These are phyloP conservation scores for Neostethus bicornis DNA, from an alignment of 2,797 vertebrate species.

Conservation along the genomic window DNA sequence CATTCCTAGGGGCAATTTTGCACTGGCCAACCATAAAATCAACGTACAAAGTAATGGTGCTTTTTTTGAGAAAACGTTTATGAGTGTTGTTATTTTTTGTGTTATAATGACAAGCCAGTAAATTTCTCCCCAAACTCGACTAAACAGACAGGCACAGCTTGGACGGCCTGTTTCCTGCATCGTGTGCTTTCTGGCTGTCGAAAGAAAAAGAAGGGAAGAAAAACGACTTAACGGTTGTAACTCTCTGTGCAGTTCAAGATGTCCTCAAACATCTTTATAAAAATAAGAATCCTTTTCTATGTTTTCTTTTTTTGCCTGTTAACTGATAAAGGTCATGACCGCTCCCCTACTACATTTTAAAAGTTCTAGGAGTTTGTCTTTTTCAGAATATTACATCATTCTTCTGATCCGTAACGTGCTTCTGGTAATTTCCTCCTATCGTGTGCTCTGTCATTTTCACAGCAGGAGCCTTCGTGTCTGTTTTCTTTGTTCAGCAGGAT, in stretches of 20 bases:
- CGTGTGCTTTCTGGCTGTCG: constrained; percentile 22
- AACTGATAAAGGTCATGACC: background rate
- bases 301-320: background rate
- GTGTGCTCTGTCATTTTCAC: constrained; percentile 17
- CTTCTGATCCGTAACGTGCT: background rate
- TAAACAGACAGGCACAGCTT: constrained; percentile 13
- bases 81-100: background rate
- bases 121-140: background rate
- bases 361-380: background rate
- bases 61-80: too few relatives aligned
- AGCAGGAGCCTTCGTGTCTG: constrained; percentile 14
- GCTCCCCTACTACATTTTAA: background rate
- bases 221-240: constrained; percentile 25
- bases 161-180: background rate
- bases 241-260: constrained; percentile 4
- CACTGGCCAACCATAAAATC: too few relatives aligned
- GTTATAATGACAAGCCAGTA: background rate
- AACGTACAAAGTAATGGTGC: too few relatives aligned
- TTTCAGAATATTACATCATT: background rate
- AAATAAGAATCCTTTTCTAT: constrained; percentile 10
- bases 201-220: too few relatives aligned
- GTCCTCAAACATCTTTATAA: constrained; percentile 9
- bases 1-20: too few relatives aligned
- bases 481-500: constrained; percentile 24
- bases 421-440: constrained; percentile 5